Evolutionary conservation across 2,888 invertebrate genomes (phyloP).

Genomic region (Amblyteles armatorius): DNA sequence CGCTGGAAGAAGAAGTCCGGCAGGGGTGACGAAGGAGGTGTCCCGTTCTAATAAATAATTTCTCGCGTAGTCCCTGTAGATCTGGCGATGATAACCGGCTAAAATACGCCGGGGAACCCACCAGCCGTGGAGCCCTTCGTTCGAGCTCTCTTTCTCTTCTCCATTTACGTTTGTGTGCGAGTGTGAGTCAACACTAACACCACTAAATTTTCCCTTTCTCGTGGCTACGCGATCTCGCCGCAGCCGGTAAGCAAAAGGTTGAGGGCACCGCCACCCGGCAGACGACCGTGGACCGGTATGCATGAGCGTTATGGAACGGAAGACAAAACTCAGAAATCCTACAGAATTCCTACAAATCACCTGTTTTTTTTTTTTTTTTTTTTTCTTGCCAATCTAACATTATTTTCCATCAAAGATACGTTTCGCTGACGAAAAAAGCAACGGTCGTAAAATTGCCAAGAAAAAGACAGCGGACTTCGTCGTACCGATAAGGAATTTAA

Average conservation of each 20-base stretch:
- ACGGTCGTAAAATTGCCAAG: background rate
- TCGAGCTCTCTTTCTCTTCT: conserved; percentile 66
- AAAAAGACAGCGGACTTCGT: background rate
- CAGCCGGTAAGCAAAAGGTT: conserved; percentile 54
- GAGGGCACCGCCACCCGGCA: conserved; percentile 36
- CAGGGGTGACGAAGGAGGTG: conserved; percentile 81
- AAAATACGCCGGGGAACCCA: conserved; percentile 80
- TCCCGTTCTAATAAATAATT: conserved; percentile 84
- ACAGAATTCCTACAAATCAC: background rate
- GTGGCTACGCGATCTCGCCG: conserved; percentile 22
- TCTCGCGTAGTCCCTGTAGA: conserved; percentile 84
- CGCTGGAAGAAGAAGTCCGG: conserved; percentile 72
- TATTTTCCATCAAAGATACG: background rate
- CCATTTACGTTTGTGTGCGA: background rate
- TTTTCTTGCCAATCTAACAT: background rate
- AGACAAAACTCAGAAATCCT: conserved; percentile 18
- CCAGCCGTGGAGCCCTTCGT: conserved; percentile 69
- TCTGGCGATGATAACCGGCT: conserved; percentile 84
- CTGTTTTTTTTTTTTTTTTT: too few species aligned
- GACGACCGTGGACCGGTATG: background rate
- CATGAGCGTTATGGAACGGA: conserved; percentile 18
- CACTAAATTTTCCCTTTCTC: conserved; percentile 35
- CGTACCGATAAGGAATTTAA: background rate
- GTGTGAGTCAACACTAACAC: conserved; percentile 24
- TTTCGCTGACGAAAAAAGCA: too few species aligned